phyloP scores from a whole-genome alignment of 2,888 invertebrate species.

The Oscheius sp. region DNA sequence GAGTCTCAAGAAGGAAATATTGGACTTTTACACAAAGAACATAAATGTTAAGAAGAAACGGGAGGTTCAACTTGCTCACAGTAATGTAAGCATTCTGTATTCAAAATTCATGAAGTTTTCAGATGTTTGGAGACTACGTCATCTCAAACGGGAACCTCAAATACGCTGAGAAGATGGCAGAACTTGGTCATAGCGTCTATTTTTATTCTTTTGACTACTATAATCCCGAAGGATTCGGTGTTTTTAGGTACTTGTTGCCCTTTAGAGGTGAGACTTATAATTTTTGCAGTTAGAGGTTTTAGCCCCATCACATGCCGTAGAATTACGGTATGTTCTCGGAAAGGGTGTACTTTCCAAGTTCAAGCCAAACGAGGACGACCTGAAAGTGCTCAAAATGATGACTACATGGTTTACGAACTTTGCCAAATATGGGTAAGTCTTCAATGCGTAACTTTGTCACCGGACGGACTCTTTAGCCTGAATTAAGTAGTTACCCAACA shows the following conservation, averaged over 20 bases:
- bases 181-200: slow-evolving; percentile 52
- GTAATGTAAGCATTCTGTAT: slow-evolving; percentile 36
- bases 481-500: too few relatives aligned
- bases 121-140: slow-evolving; percentile 51
- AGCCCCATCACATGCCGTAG: slow-evolving; percentile 56
- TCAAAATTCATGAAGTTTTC: slow-evolving; percentile 12
- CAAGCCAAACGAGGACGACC: slow-evolving; percentile 53
- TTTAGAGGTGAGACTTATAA: slow-evolving; percentile 40
- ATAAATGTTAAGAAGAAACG: slow-evolving; percentile 44
- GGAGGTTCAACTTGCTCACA: slow-evolving; percentile 40
- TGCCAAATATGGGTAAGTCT: slow-evolving; percentile 57
- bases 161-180: slow-evolving; percentile 43
- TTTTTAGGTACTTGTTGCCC: slow-evolving; percentile 53
- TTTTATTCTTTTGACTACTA: slow-evolving; percentile 62
- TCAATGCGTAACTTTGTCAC: background rate
- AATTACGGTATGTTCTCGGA: slow-evolving; percentile 59
- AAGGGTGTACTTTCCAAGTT: slow-evolving; percentile 61
- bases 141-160: slow-evolving; percentile 47
- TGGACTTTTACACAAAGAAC: slow-evolving; percentile 50
- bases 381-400: slow-evolving; percentile 58
- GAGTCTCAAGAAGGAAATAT: slow-evolving; percentile 29
- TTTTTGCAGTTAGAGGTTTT: background rate
- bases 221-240: slow-evolving; percentile 52
- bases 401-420: slow-evolving; percentile 62
- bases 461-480: too few relatives aligned